Base-by-base conservation (phyloP, 1,140 invertebrate species). In the Notospermus geniculatus region DNA sequence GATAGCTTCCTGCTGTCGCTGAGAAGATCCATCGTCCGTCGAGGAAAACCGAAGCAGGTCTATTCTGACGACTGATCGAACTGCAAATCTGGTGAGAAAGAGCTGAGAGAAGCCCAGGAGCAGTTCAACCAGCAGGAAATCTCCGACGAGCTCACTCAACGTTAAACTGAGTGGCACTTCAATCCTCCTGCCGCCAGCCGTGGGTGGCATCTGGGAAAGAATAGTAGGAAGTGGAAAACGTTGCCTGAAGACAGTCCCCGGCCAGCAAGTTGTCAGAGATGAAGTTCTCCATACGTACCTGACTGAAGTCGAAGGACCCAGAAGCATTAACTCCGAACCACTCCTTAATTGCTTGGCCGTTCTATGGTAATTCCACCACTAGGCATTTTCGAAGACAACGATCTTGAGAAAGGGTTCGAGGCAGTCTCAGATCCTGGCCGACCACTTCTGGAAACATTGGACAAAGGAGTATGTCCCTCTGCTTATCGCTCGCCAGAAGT, bases 41-140 rank as follows among this genome's bases (percentile, higher is more conserved):
- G 54, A 17, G 54, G 54, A 5, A 15, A 15, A 9, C n/a, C 28
- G 11, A 15, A 27, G 15, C 7, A n/a, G 9, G 30, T 56, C 28
- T 32, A 56, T 22, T 56, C n/a, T 29, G 54, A 56, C 54, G 22
- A 56, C 15, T 19, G 9, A 29, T n/a, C 15, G n/a, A 56, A n/a
- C 30, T 19, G 11, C 11, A 43, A 43, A 43, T 11, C 11, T 43
- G 39, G 39, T 43, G 39, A 43, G 19, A 11, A 19, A 11, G 39
- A 43, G 19, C 39, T 43, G 11, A 11, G 39, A 43, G 39, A 43
- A 43, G 11, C 39, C 39, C 11, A 13, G 19, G 39, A 11, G 11
- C 11, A 43, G 19, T 43, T 11, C 11, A 43, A 43, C 19, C 39
- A 43, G 19, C 39, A 43, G 39, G 19, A 43, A 19, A 43, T 43